Percentiles rank a stretch among this genome's conserved stretches.
Conservation (phyloP, 2,113 vertebrate genomes). For the Condylura cristata region DNA sequence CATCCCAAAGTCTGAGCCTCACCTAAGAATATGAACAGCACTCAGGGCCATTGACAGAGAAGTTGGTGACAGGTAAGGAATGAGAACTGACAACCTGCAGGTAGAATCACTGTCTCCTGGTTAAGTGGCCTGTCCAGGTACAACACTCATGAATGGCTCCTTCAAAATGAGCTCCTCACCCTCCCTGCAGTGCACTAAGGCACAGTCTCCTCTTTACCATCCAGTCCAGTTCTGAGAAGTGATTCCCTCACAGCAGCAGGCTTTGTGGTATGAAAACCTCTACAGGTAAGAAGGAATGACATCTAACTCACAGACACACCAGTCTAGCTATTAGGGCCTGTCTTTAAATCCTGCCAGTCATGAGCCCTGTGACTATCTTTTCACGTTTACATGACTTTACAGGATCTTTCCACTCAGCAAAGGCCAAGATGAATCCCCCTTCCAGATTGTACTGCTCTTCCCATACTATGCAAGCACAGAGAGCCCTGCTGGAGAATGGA, state of each 20-base stretch:
- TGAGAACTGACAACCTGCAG: neutral
- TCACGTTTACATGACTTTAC: neutral
- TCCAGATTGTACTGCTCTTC: neutral
- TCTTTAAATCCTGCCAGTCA: neutral
- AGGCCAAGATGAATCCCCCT: neutral
- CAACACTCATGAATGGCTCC: neutral
- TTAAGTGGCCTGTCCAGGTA: neutral
- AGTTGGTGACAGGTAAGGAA: neutral
- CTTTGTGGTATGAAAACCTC: neutral
- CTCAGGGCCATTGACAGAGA: neutral
- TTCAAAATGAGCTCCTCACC: neutral
- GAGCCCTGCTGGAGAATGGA: neutral
- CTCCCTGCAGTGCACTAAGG: rapidly evolving
- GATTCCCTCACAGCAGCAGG: neutral
- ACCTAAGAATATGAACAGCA: neutral
- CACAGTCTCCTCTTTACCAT: neutral
- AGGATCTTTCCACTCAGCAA: neutral
- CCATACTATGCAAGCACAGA: neutral
- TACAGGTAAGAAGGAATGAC: neutral
- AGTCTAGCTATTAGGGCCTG: neutral
- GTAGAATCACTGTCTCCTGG: neutral
- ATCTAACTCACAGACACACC: neutral
- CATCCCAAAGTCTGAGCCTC: neutral
- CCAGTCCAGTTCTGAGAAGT: neutral
- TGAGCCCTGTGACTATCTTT: neutral